Evolutionary conservation across 2,797 vertebrate species (phyloP).

Genomic region (Gambelia wislizenii): DNA sequence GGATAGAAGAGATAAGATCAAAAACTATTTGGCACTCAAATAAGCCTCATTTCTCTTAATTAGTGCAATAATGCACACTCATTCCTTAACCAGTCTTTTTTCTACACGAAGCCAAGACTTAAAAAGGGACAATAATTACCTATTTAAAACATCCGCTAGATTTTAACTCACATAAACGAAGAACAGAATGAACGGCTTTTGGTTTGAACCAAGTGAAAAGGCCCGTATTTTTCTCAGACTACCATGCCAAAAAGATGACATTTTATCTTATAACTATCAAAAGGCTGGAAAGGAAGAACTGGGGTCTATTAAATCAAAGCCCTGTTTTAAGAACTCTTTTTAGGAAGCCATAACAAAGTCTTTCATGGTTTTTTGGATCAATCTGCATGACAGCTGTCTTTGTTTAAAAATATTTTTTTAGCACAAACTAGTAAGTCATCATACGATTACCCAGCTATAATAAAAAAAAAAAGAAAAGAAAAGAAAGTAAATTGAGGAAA

Average conservation of each 20-base stretch:
- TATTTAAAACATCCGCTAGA: constrained; percentile 32
- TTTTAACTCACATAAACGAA: constrained; percentile 4
- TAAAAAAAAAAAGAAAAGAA: constrained; percentile 1
- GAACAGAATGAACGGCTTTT: constrained; percentile 13
- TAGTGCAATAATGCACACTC: constrained; percentile 30
- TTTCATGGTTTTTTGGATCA: not conserved
- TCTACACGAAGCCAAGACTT: constrained; percentile 12
- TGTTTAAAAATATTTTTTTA: constrained; percentile 30
- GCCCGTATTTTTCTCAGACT: not conserved
- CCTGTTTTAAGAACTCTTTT: constrained; percentile 13
- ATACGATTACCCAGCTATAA: not conserved
- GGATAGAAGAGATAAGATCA: constrained; percentile 17
- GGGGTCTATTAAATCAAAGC: constrained; percentile 27
- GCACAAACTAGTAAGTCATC: constrained; percentile 26
- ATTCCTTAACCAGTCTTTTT: not conserved
- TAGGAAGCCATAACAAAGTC: constrained; percentile 30
- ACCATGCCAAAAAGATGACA: constrained; percentile 28
- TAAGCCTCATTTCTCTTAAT: not conserved
- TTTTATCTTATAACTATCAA: constrained; percentile 31
- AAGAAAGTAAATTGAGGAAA: not conserved
- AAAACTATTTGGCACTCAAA: constrained; percentile 13
- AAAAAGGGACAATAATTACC: constrained; percentile 21
- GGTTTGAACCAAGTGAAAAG: not conserved
- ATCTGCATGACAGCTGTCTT: constrained; percentile 32
- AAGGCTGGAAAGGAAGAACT: not conserved